These are phyloP conservation scores for Drosophila setosimentum DNA, from an alignment of 2,888 invertebrate species.

Conservation along the genomic window DNA sequence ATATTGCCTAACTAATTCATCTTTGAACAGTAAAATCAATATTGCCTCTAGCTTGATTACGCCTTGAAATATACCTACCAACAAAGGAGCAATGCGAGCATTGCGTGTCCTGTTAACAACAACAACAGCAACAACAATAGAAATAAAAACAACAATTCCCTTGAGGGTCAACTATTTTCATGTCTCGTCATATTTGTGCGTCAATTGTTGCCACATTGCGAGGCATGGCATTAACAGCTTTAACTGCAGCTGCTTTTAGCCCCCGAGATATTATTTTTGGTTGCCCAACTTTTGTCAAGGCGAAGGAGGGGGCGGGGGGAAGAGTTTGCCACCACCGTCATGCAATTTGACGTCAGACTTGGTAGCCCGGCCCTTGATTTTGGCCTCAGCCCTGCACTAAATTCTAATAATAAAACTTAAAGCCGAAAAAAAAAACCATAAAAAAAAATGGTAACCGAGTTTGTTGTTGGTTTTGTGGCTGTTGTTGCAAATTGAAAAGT, in stretches of 20 bases:
- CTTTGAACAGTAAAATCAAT: slow-evolving; percentile 35
- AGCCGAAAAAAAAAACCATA: slow-evolving; percentile 14
- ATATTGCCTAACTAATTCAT: background rate
- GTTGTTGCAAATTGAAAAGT: slow-evolving; percentile 47
- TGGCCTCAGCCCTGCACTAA: slow-evolving; percentile 43
- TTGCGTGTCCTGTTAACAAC: slow-evolving; percentile 43
- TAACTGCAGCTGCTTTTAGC: slow-evolving; percentile 30
- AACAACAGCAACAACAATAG: background rate
- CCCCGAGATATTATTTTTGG: slow-evolving; percentile 29
- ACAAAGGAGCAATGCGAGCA: slow-evolving; percentile 33
- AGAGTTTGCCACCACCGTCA: slow-evolving; percentile 29
- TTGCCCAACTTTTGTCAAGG: slow-evolving; percentile 29
- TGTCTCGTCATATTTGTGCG: slow-evolving; percentile 40
- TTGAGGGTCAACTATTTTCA: slow-evolving; percentile 31
- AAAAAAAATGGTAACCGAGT: slow-evolving; percentile 18
- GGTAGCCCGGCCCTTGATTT: slow-evolving; percentile 27
- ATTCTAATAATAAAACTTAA: slow-evolving; percentile 51
- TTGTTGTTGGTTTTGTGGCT: slow-evolving; percentile 6
- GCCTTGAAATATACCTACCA: slow-evolving; percentile 4
- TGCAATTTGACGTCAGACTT: slow-evolving; percentile 60
- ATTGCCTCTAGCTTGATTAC: slow-evolving; percentile 16
- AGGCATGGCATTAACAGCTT: slow-evolving; percentile 43
- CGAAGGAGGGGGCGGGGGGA: no score
- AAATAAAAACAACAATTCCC: background rate
- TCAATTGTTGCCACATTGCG: slow-evolving; percentile 35